Conservation (phyloP, 2,113 vertebrate species). For the Triplophysa siluroides region DNA sequence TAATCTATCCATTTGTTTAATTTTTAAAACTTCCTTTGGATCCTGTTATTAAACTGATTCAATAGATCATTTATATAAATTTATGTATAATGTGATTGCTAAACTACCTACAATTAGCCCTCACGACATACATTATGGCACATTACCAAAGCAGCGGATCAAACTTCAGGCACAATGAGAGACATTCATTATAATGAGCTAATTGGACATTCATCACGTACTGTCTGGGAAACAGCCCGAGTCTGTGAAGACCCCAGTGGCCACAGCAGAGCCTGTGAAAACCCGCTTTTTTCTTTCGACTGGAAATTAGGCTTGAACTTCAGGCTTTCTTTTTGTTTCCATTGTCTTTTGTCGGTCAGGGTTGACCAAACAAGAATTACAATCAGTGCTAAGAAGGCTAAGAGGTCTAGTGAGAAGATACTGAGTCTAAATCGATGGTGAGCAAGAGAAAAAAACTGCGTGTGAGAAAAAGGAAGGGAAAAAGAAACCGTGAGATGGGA, state of each 20-base stretch:
- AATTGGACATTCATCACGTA: constrained; percentile 35
- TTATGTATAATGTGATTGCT: not conserved
- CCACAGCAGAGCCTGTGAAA: constrained; percentile 12
- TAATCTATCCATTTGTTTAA: too few species aligned
- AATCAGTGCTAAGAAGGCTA: constrained; percentile 40
- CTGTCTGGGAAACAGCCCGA: constrained; percentile 26
- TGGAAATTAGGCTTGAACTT: constrained; percentile 37
- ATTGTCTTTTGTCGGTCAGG: constrained; percentile 44
- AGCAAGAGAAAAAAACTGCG: not conserved
- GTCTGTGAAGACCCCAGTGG: constrained; percentile 19
- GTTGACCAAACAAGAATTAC: constrained; percentile 42
- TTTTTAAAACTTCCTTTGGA: too few species aligned
- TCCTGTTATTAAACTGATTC: too few species aligned
- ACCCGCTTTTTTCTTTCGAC: constrained; percentile 18
- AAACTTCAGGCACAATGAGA: constrained; percentile 4
- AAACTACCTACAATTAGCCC: not conserved
- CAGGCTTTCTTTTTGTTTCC: constrained; percentile 36
- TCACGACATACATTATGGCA: not conserved
- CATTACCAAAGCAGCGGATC: constrained; percentile 24
- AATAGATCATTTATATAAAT: not conserved
- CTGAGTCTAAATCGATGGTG: not conserved
- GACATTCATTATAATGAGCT: constrained; percentile 19
- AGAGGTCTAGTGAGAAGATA: constrained; percentile 31
- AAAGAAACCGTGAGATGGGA: constrained; percentile 22
- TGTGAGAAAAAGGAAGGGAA: not conserved